Conservation (phyloP, 2,113 vertebrate species). For the Cercopithecus mona region DNA sequence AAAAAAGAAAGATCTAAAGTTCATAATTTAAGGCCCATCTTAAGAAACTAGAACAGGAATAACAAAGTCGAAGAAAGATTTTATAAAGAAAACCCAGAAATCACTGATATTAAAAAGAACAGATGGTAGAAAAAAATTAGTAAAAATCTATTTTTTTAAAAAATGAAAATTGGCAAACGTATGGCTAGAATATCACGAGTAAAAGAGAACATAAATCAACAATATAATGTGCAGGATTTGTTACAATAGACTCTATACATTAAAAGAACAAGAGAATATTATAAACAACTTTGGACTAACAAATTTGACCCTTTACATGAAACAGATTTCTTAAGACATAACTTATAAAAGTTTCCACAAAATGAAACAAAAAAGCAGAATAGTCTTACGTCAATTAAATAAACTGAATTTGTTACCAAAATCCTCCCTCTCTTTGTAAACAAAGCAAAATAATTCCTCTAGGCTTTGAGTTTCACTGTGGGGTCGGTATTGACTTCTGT, state of each 20-base stretch:
- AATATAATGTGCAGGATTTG: background rate
- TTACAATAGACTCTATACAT: background rate
- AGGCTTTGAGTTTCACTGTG: background rate
- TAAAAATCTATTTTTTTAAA: background rate
- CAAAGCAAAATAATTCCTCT: background rate
- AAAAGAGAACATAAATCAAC: background rate
- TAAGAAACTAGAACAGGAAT: background rate
- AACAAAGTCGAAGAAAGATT: background rate
- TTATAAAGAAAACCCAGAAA: background rate
- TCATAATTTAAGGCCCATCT: background rate
- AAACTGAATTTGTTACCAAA: background rate
- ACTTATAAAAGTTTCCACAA: background rate
- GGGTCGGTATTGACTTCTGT: background rate
- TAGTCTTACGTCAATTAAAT: background rate
- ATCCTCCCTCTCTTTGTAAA: background rate
- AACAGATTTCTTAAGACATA: background rate
- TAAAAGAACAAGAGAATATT: background rate
- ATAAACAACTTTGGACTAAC: background rate
- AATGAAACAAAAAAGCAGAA: background rate
- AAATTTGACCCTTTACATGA: background rate
- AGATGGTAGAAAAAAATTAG: background rate
- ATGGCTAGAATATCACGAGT: background rate
- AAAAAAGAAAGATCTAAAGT: background rate
- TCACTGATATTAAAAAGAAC: background rate
- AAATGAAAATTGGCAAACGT: background rate